phyloP scores from a whole-genome alignment of 2,888 invertebrate species.

The Ectropis crepuscularia region DNA sequence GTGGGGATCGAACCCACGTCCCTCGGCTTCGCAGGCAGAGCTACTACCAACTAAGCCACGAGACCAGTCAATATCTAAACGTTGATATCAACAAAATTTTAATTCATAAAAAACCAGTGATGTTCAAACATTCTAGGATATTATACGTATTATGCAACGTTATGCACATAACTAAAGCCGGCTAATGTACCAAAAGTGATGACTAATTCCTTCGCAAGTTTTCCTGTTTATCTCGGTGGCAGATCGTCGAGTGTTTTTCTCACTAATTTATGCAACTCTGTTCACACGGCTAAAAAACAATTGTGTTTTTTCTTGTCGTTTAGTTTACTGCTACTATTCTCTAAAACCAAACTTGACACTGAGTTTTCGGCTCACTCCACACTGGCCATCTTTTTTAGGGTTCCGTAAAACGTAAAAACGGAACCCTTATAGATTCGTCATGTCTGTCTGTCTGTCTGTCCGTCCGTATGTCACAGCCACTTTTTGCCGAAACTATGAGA shows the following conservation, averaged over 20 bases:
- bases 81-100: background rate
- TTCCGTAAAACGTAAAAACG: too few relatives aligned
- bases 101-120: background rate
- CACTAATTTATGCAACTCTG: conserved; percentile 27
- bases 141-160: conserved; percentile 12
- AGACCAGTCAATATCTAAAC: too few relatives aligned
- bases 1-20: too few relatives aligned
- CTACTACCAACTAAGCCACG: too few relatives aligned
- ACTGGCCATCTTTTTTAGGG: too few relatives aligned
- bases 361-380: too few relatives aligned
- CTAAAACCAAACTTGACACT: too few relatives aligned
- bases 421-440: too few relatives aligned
- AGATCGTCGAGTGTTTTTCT: conserved; percentile 23
- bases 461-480: too few relatives aligned
- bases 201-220: conserved; percentile 33
- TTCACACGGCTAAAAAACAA: conserved; percentile 21
- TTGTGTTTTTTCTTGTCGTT: conserved; percentile 21
- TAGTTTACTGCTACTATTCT: conserved; percentile 9
- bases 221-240: conserved; percentile 33
- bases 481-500: too few relatives aligned
- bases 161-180: conserved; percentile 14
- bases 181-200: conserved; percentile 20
- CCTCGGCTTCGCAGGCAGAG: too few relatives aligned
- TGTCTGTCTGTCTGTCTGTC: too few relatives aligned
- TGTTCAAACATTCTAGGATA: background rate